A percentile compares a stretch with the other conserved stretches of the same genome.
Evolutionary conservation across 2,888 invertebrate genomes (phyloP).

Genomic region (Hybos culiciformis): DNA sequence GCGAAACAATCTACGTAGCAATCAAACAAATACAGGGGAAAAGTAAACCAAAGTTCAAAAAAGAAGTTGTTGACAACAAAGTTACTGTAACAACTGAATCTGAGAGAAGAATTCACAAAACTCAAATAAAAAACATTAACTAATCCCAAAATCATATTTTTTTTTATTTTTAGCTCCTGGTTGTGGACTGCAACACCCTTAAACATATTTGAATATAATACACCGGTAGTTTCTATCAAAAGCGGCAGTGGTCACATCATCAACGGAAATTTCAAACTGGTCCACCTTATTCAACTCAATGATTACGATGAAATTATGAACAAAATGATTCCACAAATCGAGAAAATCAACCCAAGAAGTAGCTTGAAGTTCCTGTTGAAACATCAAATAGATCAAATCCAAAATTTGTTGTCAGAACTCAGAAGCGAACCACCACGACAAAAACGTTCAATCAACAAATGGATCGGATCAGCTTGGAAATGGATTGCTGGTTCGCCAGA

Average conservation of each 20-base stretch:
- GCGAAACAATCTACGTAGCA: slow-evolving; percentile 5
- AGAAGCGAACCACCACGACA: slow-evolving; percentile 1
- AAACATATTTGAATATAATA: too few relatives aligned
- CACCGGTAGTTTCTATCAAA: too few relatives aligned
- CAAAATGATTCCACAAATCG: not conserved
- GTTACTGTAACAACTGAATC: not conserved
- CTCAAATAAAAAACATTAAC: slow-evolving; percentile 1
- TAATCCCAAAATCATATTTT: too few relatives aligned
- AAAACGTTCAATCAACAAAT: too few relatives aligned
- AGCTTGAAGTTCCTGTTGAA: not conserved
- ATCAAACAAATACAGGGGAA: too few relatives aligned
- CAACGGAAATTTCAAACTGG: not conserved
- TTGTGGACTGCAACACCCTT: too few relatives aligned
- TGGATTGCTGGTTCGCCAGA: slow-evolving; percentile 11
- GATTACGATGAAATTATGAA: not conserved
- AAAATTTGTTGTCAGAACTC: not conserved
- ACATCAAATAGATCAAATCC: not conserved
- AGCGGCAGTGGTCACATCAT: too few relatives aligned
- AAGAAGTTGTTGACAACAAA: slow-evolving; percentile 4
- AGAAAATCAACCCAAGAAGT: not conserved
- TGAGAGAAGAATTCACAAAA: not conserved
- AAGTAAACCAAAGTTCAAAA: not conserved
- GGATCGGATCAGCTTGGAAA: slow-evolving; percentile 13
- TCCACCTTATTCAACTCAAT: not conserved
- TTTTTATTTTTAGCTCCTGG: too few relatives aligned